phyloP scores from a whole-genome alignment of 2,113 vertebrate species.

The Rhagologus leucostigma region DNA sequence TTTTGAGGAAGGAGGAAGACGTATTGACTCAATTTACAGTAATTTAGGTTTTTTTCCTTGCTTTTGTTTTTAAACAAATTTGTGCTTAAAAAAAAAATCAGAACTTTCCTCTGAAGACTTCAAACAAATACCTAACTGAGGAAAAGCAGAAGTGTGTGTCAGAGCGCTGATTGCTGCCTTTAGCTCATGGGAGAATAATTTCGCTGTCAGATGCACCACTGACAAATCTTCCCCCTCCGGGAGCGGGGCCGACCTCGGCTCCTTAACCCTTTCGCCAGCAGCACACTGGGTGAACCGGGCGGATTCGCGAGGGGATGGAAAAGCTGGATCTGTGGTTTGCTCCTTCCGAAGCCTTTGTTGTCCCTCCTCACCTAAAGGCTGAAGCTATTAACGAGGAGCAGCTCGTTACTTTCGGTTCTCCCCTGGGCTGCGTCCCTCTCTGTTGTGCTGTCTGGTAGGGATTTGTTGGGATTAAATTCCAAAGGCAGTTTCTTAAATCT shows the following conservation, averaged over 20 bases:
- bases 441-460: not conserved
- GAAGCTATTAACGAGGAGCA: not conserved
- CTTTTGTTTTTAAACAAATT: constrained; percentile 45
- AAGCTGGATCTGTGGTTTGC: not conserved
- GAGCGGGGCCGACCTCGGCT: not conserved
- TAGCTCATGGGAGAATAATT: constrained; percentile 64
- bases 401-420: not conserved
- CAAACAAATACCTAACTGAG: constrained; percentile 51
- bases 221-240: constrained; percentile 30
- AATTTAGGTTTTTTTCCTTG: not conserved
- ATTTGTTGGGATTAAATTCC: not conserved
- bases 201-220: constrained; percentile 52
- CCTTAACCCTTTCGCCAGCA: constrained; percentile 34
- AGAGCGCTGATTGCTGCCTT: constrained; percentile 60
- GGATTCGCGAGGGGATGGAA: not conserved
- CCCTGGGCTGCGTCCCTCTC: not conserved
- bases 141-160: constrained; percentile 66
- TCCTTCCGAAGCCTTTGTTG: not conserved
- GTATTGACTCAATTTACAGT: constrained; percentile 6
- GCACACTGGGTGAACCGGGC: not conserved
- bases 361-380: not conserved
- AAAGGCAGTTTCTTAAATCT: not conserved
- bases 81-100: not conserved
- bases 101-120: constrained; percentile 52
- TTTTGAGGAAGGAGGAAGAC: not conserved